Evolutionary conservation across 2,113 vertebrate species (phyloP).

Genomic region (Lepisosteus osseus): DNA sequence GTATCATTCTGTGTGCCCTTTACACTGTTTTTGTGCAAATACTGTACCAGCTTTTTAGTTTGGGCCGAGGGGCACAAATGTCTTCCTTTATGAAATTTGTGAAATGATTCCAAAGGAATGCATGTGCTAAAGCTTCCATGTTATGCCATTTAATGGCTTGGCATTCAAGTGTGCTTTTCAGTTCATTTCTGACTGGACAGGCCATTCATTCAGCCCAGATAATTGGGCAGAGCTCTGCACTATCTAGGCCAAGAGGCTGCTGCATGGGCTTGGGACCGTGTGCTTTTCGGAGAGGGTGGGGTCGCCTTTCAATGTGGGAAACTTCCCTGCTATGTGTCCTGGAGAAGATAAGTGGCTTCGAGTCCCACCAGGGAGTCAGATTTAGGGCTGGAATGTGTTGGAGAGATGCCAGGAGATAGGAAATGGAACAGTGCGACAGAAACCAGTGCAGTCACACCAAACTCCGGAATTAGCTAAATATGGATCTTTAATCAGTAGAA

Average conservation of each 20-base stretch:
- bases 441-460: slow-evolving; percentile 25
- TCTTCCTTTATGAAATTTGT: too few species aligned
- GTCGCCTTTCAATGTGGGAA: slow-evolving; percentile 44
- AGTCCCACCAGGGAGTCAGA: slow-evolving; percentile 12
- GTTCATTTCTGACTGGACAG: slow-evolving; percentile 12
- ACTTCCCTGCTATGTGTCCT: slow-evolving; percentile 40
- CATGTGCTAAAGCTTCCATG: background rate
- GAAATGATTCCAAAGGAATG: background rate
- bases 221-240: background rate
- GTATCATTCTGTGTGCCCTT: too few species aligned
- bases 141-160: slow-evolving; percentile 20
- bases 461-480: slow-evolving; percentile 28
- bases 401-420: slow-evolving; percentile 55
- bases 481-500: slow-evolving; percentile 28
- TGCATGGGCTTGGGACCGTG: slow-evolving; percentile 36
- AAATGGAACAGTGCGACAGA: slow-evolving; percentile 53
- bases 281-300: slow-evolving; percentile 40
- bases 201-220: background rate
- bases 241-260: background rate
- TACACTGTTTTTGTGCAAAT: too few species aligned
- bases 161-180: slow-evolving; percentile 22
- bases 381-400: slow-evolving; percentile 49
- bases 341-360: slow-evolving; percentile 42
- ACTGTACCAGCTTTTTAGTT: too few species aligned
- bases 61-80: too few species aligned